Base-by-base conservation (phyloP, 2,888 invertebrate genomes). In the Hyposoter didymator region DNA sequence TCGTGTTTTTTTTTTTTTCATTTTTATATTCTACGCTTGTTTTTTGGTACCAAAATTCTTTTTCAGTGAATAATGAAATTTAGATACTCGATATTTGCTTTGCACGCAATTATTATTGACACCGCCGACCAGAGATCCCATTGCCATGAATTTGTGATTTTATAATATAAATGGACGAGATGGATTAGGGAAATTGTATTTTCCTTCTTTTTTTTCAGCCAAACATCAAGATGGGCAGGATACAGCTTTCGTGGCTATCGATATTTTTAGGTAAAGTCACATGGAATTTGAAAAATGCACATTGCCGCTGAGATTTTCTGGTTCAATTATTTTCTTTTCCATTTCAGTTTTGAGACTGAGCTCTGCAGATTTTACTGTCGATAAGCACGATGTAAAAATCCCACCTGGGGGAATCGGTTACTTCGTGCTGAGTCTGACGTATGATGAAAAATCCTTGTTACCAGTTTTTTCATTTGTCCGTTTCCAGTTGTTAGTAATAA, bases 401-500 rank as follows among this genome's bases (percentile, higher is more conserved):
- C 93, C 95, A 49, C 94, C 96, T 47, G 95, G 96, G 87, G 93
- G 95, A 87, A 95, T 95, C 17, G 94, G 94, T 86, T 94, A 94
- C 5, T 95, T 96, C 90, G 94, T 94, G 89, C 92, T 96, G 84
- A 91, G 94, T 74, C 94, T 96, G 91, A 94, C 94, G 96, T 97
- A 94, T 32, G 2, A 8, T 35, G 22, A 8, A 66, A 35, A 59
- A 28, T 28, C 28, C 5, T 28, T 12, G 14, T 6, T 10, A 14
- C 35, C 67, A 12, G 2, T 47, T 47, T 43, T 22, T 35, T 17
- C 49, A 45, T 64, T 47, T 22, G 14, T 43, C 12, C 28, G 4
- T 52, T 1, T 43, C 10, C 5, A 59, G 62, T 67, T 55, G n/a
- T 22, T 55, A 7, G 72, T 78, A 12, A 47, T 47, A 17, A 47